Evolutionary conservation across 2,888 invertebrate genomes (phyloP).

Genomic region (Dolichopus griseipennis): DNA sequence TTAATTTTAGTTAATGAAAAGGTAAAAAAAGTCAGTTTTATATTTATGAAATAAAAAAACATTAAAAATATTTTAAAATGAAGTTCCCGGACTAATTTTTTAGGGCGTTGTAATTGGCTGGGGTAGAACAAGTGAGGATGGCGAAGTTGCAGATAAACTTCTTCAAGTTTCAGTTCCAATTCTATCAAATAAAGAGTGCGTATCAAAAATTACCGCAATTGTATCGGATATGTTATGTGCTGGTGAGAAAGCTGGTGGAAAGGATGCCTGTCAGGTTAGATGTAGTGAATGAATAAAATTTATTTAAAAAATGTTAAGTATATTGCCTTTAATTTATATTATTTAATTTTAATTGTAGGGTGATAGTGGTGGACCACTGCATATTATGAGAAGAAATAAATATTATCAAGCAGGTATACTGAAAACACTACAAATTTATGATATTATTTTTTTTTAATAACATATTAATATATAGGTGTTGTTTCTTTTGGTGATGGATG

Average conservation of each 20-base stretch:
- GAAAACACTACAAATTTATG: neutral
- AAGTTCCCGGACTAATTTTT: neutral
- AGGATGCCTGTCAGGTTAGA: conserved; percentile 17
- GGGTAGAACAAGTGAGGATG: conserved; percentile 20
- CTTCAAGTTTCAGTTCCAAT: conserved; percentile 23
- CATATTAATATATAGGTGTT: conserved; percentile 27
- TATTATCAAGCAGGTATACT: neutral
- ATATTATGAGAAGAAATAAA: conserved; percentile 13
- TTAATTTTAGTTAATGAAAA: neutral
- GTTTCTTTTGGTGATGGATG: conserved; percentile 40
- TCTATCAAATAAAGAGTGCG: conserved; percentile 21
- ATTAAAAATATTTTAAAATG: neutral
- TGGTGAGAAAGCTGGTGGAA: conserved; percentile 15
- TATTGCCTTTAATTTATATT: too few relatives aligned
- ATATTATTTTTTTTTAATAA: too few relatives aligned
- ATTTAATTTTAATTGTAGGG: conserved; percentile 11
- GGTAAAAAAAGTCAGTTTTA: too few relatives aligned
- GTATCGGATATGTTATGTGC: conserved; percentile 18
- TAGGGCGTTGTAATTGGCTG: conserved; percentile 23
- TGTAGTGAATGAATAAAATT: neutral
- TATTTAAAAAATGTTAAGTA: neutral
- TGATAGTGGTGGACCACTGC: conserved; percentile 19
- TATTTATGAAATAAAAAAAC: too few relatives aligned
- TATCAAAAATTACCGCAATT: conserved; percentile 8
- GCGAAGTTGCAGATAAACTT: conserved; percentile 18